Evolutionary conservation across 2,888 invertebrate species (phyloP).

Genomic region (Papilio elwesi): DNA sequence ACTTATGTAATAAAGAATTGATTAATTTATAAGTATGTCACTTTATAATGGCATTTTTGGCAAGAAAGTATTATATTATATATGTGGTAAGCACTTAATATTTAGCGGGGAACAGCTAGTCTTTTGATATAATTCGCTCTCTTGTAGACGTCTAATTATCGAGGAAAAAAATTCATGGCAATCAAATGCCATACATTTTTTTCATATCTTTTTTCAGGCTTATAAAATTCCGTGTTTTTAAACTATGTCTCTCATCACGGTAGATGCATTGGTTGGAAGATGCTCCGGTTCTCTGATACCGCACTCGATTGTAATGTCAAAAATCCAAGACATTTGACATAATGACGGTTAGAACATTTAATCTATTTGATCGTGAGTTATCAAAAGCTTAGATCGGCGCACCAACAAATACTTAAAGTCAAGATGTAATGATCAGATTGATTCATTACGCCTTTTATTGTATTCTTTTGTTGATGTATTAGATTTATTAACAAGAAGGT

Average conservation of each 20-base stretch:
- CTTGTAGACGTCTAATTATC: no score
- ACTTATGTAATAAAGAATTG: no score
- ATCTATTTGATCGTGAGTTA: constrained; percentile 47
- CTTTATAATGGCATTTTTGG: no score
- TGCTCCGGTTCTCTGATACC: constrained; percentile 15
- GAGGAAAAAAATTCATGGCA: no score
- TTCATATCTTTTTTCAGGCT: no score
- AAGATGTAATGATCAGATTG: constrained; percentile 48
- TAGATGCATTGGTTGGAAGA: neutral
- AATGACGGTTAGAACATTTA: constrained; percentile 52
- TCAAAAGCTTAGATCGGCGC: constrained; percentile 48
- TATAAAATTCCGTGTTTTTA: neutral
- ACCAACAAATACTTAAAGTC: constrained; percentile 46
- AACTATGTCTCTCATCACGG: neutral
- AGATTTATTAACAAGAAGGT: constrained; percentile 25
- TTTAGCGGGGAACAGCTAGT: no score
- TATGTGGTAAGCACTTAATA: no score
- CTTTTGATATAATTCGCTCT: no score
- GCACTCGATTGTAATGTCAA: constrained; percentile 53
- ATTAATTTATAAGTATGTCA: no score
- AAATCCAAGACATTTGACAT: constrained; percentile 52
- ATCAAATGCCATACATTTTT: no score
- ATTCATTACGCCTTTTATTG: constrained; percentile 20
- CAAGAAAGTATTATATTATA: no score
- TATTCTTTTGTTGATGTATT: constrained; percentile 33